These are phyloP conservation scores for Pseudochaenichthys georgianus DNA, from an alignment of 2,797 vertebrate species.

Conservation along the genomic window DNA sequence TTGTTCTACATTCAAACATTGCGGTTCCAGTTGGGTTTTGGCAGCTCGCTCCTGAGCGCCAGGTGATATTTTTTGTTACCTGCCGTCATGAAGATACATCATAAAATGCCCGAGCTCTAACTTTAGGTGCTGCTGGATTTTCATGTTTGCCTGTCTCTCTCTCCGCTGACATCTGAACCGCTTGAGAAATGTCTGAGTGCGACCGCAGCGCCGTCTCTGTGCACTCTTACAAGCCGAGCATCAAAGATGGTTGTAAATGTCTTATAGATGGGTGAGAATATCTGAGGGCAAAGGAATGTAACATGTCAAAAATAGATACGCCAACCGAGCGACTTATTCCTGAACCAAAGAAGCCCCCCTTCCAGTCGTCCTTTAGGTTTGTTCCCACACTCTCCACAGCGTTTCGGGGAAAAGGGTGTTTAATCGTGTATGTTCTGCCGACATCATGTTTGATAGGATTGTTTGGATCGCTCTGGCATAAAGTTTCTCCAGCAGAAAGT, in stretches of 20 bases:
- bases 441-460: constrained; percentile 55
- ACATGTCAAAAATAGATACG: constrained; percentile 88
- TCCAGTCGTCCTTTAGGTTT: constrained; percentile 54
- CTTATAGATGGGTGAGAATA: constrained; percentile 89
- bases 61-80: constrained; percentile 80
- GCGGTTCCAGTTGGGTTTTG: constrained; percentile 50
- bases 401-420: constrained; percentile 58
- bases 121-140: constrained; percentile 78
- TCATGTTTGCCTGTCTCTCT: constrained; percentile 85
- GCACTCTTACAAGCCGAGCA: constrained; percentile 79
- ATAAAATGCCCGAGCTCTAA: constrained; percentile 76
- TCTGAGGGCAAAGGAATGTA: constrained; percentile 86
- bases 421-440: constrained; percentile 64
- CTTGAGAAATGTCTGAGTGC: constrained; percentile 86
- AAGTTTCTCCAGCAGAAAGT: too few relatives aligned
- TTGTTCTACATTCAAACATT: too few relatives aligned
- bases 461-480: constrained; percentile 44
- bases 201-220: constrained; percentile 74
- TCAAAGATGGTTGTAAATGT: constrained; percentile 89
- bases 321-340: constrained; percentile 72
- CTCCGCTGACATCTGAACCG: constrained; percentile 85
- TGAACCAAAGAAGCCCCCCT: constrained; percentile 51
- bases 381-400: constrained; percentile 69
- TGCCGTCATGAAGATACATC: constrained; percentile 78
- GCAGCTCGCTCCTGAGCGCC: constrained; percentile 58